These are phyloP conservation scores for Drosophila pruinosa DNA, from an alignment of 1,140 invertebrate genomes.

Conservation along the genomic window DNA sequence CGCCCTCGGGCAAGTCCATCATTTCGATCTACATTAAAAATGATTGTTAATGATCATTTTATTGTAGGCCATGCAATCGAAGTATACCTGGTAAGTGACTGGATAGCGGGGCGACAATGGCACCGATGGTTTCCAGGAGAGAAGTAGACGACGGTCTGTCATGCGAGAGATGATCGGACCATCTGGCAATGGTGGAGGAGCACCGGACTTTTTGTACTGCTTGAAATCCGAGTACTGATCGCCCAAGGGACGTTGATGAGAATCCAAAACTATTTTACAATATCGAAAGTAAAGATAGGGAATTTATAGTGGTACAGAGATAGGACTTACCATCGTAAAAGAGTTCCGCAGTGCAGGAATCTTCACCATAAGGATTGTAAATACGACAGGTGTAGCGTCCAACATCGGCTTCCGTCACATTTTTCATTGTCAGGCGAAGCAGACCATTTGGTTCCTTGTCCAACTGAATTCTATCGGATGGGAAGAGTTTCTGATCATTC, in stretches of 20 bases:
- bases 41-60: neutral
- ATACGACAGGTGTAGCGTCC: conserved; percentile 92
- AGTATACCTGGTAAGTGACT: conserved; percentile 91
- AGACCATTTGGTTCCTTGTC: conserved; percentile 89
- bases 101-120: conserved; percentile 90
- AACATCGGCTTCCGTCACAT: conserved; percentile 90
- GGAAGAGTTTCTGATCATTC: conserved; percentile 90
- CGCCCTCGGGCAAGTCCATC: conserved; percentile 93
- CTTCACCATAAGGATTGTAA: conserved; percentile 92
- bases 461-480: conserved; percentile 91
- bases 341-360: conserved; percentile 90
- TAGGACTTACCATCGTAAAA: conserved; percentile 90
- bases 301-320: neutral
- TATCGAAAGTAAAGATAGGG: neutral
- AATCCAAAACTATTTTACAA: conserved; percentile 91
- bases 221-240: conserved; percentile 94
- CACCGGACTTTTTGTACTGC: conserved; percentile 90
- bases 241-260: conserved; percentile 87
- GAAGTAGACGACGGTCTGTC: conserved; percentile 91
- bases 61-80: neutral
- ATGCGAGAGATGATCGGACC: conserved; percentile 94
- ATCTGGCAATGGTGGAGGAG: conserved; percentile 92
- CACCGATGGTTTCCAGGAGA: conserved; percentile 96
- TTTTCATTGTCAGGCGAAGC: conserved; percentile 89
- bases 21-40: conserved; percentile 90